phyloP scores from a whole-genome alignment of 2,113 vertebrate species.

The Lutjanus erythropterus region DNA sequence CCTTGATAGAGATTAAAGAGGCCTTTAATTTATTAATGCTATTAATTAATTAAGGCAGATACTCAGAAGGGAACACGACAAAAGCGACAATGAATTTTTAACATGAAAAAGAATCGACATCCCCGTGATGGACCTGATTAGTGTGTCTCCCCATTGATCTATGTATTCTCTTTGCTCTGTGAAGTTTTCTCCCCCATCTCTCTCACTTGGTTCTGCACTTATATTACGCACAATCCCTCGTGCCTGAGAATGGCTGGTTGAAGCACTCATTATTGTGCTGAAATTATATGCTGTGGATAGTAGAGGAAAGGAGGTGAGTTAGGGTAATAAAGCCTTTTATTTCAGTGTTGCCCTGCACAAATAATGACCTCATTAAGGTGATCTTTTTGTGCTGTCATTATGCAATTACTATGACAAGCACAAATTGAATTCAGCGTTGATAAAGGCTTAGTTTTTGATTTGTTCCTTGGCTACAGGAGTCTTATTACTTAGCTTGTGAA shows the following conservation, averaged over 20 bases:
- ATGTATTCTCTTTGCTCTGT: slow-evolving; percentile 73
- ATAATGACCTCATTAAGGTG: slow-evolving; percentile 28
- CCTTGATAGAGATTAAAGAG: slow-evolving; percentile 66
- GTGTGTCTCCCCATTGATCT: slow-evolving; percentile 69
- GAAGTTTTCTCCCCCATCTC: slow-evolving; percentile 34
- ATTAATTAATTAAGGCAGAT: slow-evolving; percentile 67
- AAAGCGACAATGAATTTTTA: slow-evolving; percentile 68
- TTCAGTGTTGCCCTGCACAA: slow-evolving; percentile 38
- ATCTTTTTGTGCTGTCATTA: slow-evolving; percentile 30
- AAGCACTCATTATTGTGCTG: slow-evolving; percentile 61
- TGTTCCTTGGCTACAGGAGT: neutral
- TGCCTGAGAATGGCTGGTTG: slow-evolving; percentile 47
- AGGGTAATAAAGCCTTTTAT: slow-evolving; percentile 41
- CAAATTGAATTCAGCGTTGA: neutral
- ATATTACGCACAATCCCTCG: slow-evolving; percentile 48
- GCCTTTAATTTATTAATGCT: slow-evolving; percentile 64
- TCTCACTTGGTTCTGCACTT: slow-evolving; percentile 38
- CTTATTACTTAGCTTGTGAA: neutral
- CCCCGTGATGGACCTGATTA: slow-evolving; percentile 63
- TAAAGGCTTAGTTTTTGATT: slow-evolving; percentile 5
- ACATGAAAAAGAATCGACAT: slow-evolving; percentile 65
- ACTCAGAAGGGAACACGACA: slow-evolving; percentile 56
- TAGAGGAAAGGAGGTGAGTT: slow-evolving; percentile 16
- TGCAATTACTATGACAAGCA: slow-evolving; percentile 23
- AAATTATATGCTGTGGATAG: slow-evolving; percentile 50